phyloP scores from a whole-genome alignment of 2,113 vertebrate genomes.

The Nannospalax galili region DNA sequence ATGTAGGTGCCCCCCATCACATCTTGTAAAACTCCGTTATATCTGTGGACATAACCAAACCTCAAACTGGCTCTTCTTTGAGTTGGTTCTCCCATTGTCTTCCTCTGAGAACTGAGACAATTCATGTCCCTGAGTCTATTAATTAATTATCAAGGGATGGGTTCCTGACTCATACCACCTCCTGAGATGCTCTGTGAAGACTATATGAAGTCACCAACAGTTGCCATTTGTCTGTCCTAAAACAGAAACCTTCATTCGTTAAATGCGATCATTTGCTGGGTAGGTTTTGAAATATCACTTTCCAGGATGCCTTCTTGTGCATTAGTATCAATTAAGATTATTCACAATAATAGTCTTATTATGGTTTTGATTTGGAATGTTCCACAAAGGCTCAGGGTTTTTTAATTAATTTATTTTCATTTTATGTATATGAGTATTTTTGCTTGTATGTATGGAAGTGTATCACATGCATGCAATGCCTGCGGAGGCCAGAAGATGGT shows the following conservation, averaged over 20 bases:
- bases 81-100: background rate
- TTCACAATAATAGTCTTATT: background rate
- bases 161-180: background rate
- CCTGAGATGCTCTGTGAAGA: background rate
- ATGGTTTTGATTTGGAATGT: background rate
- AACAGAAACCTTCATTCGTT: background rate
- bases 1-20: background rate
- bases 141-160: background rate
- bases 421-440: too few species aligned
- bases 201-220: background rate
- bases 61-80: background rate
- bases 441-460: too few species aligned
- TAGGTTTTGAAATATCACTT: background rate
- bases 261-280: background rate
- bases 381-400: background rate
- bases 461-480: too few species aligned
- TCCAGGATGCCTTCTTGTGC: background rate
- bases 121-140: background rate
- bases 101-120: background rate
- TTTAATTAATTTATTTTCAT: too few species aligned
- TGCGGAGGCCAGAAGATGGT: too few species aligned
- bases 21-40: background rate
- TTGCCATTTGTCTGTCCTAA: background rate
- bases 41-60: background rate
- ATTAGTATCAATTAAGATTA: background rate